phyloP scores from a whole-genome alignment of 1,140 invertebrate genomes.

The Mamestra configurata region DNA sequence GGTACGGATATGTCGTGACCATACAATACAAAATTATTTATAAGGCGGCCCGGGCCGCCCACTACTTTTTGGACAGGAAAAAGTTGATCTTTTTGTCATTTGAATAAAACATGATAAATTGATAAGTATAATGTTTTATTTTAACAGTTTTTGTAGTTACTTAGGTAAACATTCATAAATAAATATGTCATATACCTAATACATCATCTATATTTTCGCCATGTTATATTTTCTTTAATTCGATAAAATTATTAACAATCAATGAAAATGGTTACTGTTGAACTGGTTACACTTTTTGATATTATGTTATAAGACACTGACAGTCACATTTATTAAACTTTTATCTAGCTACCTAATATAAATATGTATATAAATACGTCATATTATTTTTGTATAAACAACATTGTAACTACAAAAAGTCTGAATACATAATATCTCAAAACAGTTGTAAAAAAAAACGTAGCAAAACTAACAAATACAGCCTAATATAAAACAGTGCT shows the following conservation, averaged over 20 bases:
- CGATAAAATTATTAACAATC: not conserved
- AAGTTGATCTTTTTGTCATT: not conserved
- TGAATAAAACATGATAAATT: not conserved
- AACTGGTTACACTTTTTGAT: constrained; percentile 3
- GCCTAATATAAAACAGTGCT: constrained; percentile 40
- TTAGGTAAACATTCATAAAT: not conserved
- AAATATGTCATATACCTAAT: not conserved
- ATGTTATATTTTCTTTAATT: not conserved
- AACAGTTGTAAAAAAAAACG: constrained; percentile 36
- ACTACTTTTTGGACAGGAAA: not conserved
- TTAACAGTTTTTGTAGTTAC: constrained; percentile 7
- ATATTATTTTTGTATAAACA: not conserved
- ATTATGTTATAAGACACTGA: constrained; percentile 28
- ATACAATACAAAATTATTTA: no score
- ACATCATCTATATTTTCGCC: not conserved
- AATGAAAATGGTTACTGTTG: not conserved
- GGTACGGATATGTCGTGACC: no score
- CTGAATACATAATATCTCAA: constrained; percentile 21
- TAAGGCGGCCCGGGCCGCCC: no score
- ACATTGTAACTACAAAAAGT: constrained; percentile 30
- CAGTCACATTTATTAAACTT: constrained; percentile 20
- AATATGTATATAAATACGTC: constrained; percentile 9
- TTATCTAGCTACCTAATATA: not conserved
- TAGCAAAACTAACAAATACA: constrained; percentile 46
- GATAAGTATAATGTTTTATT: constrained; percentile 5